These are phyloP conservation scores for Molorchus minor DNA, from an alignment of 2,888 invertebrate species.

Conservation along the genomic window DNA sequence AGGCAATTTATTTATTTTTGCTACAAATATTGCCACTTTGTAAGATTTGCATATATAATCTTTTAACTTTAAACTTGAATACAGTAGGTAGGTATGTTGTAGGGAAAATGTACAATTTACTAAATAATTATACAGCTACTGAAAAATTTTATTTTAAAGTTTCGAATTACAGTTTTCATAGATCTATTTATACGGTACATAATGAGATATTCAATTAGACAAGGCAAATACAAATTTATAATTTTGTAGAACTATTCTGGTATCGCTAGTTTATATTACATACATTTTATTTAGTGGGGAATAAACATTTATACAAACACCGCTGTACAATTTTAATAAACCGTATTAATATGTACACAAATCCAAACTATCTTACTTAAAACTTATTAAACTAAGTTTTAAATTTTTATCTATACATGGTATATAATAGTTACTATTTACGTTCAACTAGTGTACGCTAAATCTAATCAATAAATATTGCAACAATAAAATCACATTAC, in stretches of 20 bases:
- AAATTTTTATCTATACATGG: constrained; percentile 41
- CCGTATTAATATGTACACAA: constrained; percentile 13
- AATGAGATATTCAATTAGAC: constrained; percentile 2
- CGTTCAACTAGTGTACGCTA: constrained; percentile 27
- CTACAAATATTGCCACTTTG: too few relatives aligned
- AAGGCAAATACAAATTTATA: background rate
- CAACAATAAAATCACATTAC: constrained; percentile 57
- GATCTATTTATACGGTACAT: background rate
- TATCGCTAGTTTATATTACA: constrained; percentile 6
- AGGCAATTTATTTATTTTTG: too few relatives aligned
- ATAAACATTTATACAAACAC: constrained; percentile 26
- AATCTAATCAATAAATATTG: constrained; percentile 53
- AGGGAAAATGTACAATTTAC: background rate
- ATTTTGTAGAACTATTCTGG: background rate
- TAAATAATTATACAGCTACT: background rate
- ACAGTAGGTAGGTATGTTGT: background rate
- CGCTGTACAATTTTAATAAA: constrained; percentile 12
- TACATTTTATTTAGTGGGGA: constrained; percentile 32
- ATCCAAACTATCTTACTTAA: constrained; percentile 17
- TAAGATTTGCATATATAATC: too few relatives aligned
- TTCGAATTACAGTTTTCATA: constrained; percentile 13
- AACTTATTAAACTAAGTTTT: constrained; percentile 44
- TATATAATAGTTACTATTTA: constrained; percentile 33
- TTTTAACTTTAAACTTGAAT: too few relatives aligned
- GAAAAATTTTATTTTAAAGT: constrained; percentile 22